phyloP scores from a whole-genome alignment of 1,140 invertebrate genomes.

The Pemphigus obesinymphae region DNA sequence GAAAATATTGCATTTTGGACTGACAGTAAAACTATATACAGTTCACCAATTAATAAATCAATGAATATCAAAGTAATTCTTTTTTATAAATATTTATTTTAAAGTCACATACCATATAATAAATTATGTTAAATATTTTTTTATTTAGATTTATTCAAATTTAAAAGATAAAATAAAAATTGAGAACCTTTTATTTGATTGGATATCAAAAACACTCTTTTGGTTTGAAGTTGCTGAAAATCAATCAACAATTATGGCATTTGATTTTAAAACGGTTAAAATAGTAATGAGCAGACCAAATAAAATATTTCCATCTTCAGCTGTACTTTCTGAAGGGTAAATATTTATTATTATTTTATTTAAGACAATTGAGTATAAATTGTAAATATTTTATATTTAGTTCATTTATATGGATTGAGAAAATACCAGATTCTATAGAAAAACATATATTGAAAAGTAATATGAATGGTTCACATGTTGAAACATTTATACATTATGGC shows the following conservation, averaged over 20 bases:
- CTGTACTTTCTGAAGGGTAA: constrained; percentile 14
- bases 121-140: not conserved
- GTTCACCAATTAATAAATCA: constrained; percentile 28
- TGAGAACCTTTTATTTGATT: constrained; percentile 42
- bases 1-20: constrained; percentile 32
- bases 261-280: not conserved
- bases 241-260: constrained; percentile 10
- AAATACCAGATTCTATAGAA: constrained; percentile 53
- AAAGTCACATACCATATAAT: not conserved
- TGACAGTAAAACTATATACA: constrained; percentile 12
- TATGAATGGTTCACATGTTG: constrained; percentile 55
- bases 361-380: not conserved
- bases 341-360: not conserved
- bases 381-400: constrained; percentile 51
- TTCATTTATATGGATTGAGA: constrained; percentile 69
- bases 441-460: constrained; percentile 60
- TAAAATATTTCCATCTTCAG: not conserved
- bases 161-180: not conserved
- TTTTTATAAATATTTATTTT: not conserved
- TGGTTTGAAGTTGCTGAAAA: constrained; percentile 24
- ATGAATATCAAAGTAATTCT: constrained; percentile 9
- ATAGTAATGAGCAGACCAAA: not conserved
- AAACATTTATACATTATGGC: constrained; percentile 56
- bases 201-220: constrained; percentile 33
- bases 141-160: constrained; percentile 8